A percentile compares a stretch with the other conserved stretches of the same genome.
phyloP scores from a whole-genome alignment of 1,140 invertebrate species.

The Camponotus vicinus region DNA sequence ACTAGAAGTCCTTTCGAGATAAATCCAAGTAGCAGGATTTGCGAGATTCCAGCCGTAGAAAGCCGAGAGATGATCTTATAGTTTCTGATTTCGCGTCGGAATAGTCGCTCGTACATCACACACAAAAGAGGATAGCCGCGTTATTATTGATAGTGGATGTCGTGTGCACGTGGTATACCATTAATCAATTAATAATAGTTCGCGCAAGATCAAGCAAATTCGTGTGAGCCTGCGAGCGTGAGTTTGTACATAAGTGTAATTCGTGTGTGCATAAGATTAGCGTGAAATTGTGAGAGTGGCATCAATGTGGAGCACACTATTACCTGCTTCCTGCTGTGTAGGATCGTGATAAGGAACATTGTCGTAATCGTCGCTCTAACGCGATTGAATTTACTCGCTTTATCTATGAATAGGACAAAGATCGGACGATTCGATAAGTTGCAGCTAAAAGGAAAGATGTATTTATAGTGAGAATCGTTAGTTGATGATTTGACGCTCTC shows the following conservation, averaged over 20 bases:
- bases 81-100: slow-evolving; percentile 80
- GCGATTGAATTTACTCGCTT: slow-evolving; percentile 24
- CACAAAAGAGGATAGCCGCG: slow-evolving; percentile 75
- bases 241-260: slow-evolving; percentile 46
- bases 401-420: slow-evolving; percentile 69
- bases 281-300: slow-evolving; percentile 35
- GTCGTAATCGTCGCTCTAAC: slow-evolving; percentile 11
- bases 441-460: background rate
- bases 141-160: slow-evolving; percentile 44
- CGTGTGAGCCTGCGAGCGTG: background rate
- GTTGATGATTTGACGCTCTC: slow-evolving; percentile 17
- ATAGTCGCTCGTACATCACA: slow-evolving; percentile 85
- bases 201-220: background rate
- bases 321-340: slow-evolving; percentile 43
- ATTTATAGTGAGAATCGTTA: slow-evolving; percentile 37
- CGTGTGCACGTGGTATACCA: slow-evolving; percentile 17
- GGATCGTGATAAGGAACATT: slow-evolving; percentile 16
- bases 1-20: background rate
- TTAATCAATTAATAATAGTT: slow-evolving; percentile 41
- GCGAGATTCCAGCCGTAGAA: slow-evolving; percentile 18
- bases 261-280: background rate
- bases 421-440: slow-evolving; percentile 8
- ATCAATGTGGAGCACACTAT: slow-evolving; percentile 29
- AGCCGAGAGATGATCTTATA: slow-evolving; percentile 37
- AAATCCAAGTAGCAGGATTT: slow-evolving; percentile 37